These are phyloP conservation scores for Temnothorax unifasciatus DNA, from an alignment of 2,888 invertebrate genomes.

Conservation along the genomic window DNA sequence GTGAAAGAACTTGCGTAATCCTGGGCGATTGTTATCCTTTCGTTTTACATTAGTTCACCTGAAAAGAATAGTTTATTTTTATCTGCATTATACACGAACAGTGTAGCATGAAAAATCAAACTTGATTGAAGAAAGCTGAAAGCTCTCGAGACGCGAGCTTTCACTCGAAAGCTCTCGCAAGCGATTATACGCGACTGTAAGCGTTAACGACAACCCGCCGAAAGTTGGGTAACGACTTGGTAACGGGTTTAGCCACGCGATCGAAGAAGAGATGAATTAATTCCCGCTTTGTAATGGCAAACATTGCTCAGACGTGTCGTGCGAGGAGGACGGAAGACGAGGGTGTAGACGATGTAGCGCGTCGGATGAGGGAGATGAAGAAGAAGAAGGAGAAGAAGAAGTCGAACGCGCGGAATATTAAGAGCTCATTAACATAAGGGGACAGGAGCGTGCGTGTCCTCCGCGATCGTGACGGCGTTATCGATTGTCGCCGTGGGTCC, in stretches of 20 bases:
- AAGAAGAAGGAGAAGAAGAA: constrained; percentile 58
- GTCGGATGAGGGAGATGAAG: constrained; percentile 31
- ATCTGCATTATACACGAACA: neutral
- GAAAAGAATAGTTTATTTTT: neutral
- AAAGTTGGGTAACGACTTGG: constrained; percentile 49
- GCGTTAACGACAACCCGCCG: constrained; percentile 4
- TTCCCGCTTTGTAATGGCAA: constrained; percentile 63
- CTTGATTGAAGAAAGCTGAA: neutral
- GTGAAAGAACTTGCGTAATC: constrained; percentile 22
- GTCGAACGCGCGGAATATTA: constrained; percentile 81
- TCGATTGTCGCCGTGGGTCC: constrained; percentile 79
- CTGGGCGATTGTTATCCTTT: constrained; percentile 19
- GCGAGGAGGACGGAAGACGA: constrained; percentile 33
- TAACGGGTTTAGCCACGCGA: constrained; percentile 50
- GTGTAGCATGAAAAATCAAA: neutral
- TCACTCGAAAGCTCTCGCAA: neutral
- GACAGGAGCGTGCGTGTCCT: constrained; percentile 82
- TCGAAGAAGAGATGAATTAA: constrained; percentile 59
- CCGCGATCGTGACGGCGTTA: constrained; percentile 84
- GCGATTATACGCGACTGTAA: constrained; percentile 12
- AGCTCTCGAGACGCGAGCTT: neutral
- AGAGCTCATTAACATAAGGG: constrained; percentile 84
- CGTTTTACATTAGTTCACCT: neutral
- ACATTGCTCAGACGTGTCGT: constrained; percentile 57
- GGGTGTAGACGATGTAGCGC: constrained; percentile 39